Evolutionary conservation across 2,113 vertebrate species (phyloP).

Genomic region (Paramormyrops kingsleyae): DNA sequence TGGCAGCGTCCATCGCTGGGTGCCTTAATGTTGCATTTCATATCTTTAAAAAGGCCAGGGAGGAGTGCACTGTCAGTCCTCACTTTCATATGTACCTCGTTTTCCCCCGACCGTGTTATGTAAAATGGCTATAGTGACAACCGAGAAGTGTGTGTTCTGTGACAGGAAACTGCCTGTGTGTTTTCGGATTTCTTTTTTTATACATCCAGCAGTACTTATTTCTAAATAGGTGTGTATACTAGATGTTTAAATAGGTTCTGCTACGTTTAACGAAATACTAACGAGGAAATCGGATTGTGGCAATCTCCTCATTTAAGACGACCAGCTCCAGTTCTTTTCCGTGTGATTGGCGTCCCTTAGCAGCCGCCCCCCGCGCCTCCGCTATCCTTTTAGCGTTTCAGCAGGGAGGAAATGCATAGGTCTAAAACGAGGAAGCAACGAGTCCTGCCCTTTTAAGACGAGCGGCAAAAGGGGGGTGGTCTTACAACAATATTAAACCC

Average conservation of each 20-base stretch:
- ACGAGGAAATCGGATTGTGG: conserved; percentile 53
- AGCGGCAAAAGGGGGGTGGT: not conserved
- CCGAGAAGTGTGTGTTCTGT: conserved; percentile 46
- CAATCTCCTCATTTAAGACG: not conserved
- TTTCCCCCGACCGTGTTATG: not conserved
- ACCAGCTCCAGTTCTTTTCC: not conserved
- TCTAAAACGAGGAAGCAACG: conserved; percentile 16
- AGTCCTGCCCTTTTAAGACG: conserved; percentile 2
- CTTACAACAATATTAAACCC: not conserved
- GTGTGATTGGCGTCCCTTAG: not conserved
- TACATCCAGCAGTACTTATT: not conserved
- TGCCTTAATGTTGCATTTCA: not conserved
- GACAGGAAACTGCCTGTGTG: not conserved
- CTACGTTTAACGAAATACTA: conserved; percentile 45
- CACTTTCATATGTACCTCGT: not conserved
- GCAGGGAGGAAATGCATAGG: conserved; percentile 3
- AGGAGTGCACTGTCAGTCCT: not conserved
- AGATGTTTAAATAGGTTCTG: conserved; percentile 39
- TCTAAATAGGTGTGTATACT: conserved; percentile 15
- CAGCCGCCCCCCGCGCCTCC: not conserved
- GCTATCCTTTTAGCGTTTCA: not conserved
- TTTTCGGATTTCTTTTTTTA: not conserved
- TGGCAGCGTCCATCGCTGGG: not conserved
- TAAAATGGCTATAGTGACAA: conserved; percentile 4
- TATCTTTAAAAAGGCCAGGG: not conserved